Evolutionary conservation across 2,888 invertebrate genomes (phyloP).

Genomic region (Steinernema scapterisci): DNA sequence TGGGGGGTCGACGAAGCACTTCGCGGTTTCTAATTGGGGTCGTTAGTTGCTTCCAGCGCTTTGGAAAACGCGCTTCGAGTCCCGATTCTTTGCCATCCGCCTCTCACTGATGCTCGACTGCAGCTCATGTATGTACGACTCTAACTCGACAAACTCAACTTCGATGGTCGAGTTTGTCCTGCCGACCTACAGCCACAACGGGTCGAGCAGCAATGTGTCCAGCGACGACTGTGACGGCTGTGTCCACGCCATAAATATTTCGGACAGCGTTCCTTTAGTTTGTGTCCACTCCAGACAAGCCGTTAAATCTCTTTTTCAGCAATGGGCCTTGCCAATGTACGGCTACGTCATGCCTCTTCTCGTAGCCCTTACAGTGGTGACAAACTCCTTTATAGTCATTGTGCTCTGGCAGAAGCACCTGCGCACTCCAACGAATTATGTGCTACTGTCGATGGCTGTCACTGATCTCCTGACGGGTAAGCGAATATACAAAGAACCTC

Average conservation of each 20-base stretch:
- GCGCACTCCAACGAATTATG: constrained; percentile 60
- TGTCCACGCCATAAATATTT: constrained; percentile 35
- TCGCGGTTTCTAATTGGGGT: constrained; percentile 25
- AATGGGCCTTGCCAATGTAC: constrained; percentile 55
- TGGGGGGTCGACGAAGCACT: constrained; percentile 23
- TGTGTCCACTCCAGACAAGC: no score
- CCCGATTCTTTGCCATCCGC: constrained; percentile 1
- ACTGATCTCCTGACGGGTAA: constrained; percentile 58
- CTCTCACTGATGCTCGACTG: background rate
- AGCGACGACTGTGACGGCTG: constrained; percentile 32
- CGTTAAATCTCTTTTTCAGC: constrained; percentile 40
- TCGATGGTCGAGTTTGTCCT: constrained; percentile 4
- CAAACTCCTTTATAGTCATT: constrained; percentile 56
- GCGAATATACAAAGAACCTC: background rate
- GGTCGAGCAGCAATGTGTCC: background rate
- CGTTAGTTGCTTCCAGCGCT: background rate
- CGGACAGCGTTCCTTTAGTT: constrained; percentile 37
- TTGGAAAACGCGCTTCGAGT: background rate
- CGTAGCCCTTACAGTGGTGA: constrained; percentile 48
- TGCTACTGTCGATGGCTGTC: constrained; percentile 60
- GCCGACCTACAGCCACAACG: background rate
- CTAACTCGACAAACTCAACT: background rate
- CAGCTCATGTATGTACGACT: constrained; percentile 7
- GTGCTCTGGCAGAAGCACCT: constrained; percentile 58
- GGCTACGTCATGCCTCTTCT: constrained; percentile 56